A percentile compares a stretch with the other conserved stretches of the same genome.
Conservation (phyloP, 2,888 invertebrate genomes). For the Cryptus viduatorius region DNA sequence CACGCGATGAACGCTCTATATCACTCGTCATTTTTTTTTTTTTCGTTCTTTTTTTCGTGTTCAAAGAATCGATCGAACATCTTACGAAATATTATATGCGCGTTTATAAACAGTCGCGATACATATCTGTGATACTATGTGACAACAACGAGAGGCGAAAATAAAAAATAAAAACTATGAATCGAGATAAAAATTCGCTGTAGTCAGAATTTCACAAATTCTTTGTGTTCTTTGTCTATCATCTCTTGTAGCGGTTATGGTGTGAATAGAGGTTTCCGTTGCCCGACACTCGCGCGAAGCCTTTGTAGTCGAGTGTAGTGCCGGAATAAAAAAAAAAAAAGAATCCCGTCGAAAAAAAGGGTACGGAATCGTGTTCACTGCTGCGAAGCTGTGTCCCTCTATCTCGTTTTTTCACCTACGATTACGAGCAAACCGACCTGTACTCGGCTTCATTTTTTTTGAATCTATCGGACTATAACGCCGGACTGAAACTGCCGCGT, state of each 20-base stretch:
- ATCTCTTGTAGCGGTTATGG: slow-evolving; percentile 10
- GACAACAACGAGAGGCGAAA: background rate
- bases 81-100: background rate
- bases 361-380: slow-evolving; percentile 4
- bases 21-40: slow-evolving; percentile 36
- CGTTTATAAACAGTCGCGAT: background rate
- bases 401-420: slow-evolving; percentile 59
- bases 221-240: slow-evolving; percentile 14
- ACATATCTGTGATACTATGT: background rate
- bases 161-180: background rate
- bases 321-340: slow-evolving; percentile 6
- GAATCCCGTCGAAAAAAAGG: background rate
- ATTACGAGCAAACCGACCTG: slow-evolving; percentile 61
- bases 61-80: slow-evolving; percentile 36
- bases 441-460: slow-evolving; percentile 69
- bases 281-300: slow-evolving; percentile 9
- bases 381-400: slow-evolving; percentile 21
- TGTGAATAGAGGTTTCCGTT: slow-evolving; percentile 33
- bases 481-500: slow-evolving; percentile 28
- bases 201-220: slow-evolving; percentile 6
- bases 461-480: slow-evolving; percentile 73
- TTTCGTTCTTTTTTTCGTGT: background rate
- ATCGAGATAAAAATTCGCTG: background rate
- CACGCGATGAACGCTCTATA: slow-evolving; percentile 29
- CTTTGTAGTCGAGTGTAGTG: slow-evolving; percentile 33